A percentile compares a stretch with the other conserved stretches of the same genome.
Evolutionary conservation across 2,888 invertebrate species (phyloP).

Genomic region (Eledona agricola): DNA sequence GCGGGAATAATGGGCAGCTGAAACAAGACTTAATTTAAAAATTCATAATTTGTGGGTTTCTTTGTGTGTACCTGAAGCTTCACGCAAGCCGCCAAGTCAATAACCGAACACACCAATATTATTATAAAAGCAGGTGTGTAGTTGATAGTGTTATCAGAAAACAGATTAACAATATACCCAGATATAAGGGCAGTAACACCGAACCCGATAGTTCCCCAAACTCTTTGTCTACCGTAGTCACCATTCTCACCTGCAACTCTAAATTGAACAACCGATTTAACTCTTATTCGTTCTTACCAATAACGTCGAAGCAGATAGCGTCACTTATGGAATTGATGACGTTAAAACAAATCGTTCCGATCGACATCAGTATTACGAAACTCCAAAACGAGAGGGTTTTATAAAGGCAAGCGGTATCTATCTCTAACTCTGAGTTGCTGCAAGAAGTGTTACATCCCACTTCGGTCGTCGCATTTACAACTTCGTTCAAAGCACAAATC

Average conservation of each 20-base stretch:
- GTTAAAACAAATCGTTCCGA: slow-evolving; percentile 83
- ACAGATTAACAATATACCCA: slow-evolving; percentile 74
- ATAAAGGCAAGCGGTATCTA: slow-evolving; percentile 63
- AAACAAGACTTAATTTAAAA: slow-evolving; percentile 45
- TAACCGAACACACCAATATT: slow-evolving; percentile 69
- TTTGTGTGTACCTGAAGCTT: slow-evolving; percentile 66
- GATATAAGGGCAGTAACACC: slow-evolving; percentile 76
- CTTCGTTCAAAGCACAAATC: slow-evolving; percentile 30
- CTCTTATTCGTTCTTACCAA: slow-evolving; percentile 68
- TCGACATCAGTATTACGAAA: slow-evolving; percentile 75
- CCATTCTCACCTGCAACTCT: slow-evolving; percentile 69
- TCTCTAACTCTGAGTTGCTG: slow-evolving; percentile 52
- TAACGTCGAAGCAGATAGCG: slow-evolving; percentile 88
- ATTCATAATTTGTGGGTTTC: background rate
- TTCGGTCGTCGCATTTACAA: background rate
- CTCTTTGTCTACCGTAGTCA: slow-evolving; percentile 80
- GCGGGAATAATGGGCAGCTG: slow-evolving; percentile 75
- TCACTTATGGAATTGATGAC: slow-evolving; percentile 89
- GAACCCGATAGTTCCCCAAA: slow-evolving; percentile 86
- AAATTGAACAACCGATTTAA: slow-evolving; percentile 1
- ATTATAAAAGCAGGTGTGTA: slow-evolving; percentile 79
- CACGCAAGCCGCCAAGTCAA: slow-evolving; percentile 75
- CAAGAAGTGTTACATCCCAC: slow-evolving; percentile 32
- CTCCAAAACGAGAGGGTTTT: slow-evolving; percentile 74
- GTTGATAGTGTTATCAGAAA: slow-evolving; percentile 67